Percentiles rank a stretch among this genome's conserved stretches.
These are phyloP conservation scores for Lithosia quadra DNA, from an alignment of 2,888 invertebrate species.

Conservation along the genomic window DNA sequence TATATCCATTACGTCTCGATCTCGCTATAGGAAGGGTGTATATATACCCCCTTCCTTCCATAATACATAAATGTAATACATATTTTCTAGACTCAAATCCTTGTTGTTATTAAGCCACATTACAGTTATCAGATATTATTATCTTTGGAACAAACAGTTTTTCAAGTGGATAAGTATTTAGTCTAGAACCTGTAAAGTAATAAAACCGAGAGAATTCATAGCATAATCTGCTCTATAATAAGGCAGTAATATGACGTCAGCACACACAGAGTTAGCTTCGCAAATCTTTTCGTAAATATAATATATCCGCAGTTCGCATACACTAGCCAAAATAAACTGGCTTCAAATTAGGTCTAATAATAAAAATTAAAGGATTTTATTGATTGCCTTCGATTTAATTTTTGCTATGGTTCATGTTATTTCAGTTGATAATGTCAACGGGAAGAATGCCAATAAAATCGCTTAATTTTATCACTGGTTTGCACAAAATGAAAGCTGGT, in stretches of 20 bases:
- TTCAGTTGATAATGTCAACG: conserved; percentile 61
- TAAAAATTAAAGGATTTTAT: conserved; percentile 26
- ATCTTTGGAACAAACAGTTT: conserved; percentile 10
- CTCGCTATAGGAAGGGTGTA: no score
- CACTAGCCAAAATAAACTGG: conserved; percentile 26
- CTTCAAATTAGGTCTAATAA: conserved; percentile 11
- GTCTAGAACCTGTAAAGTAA: conserved; percentile 18
- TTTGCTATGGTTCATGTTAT: conserved; percentile 49
- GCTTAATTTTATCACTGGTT: conserved; percentile 78
- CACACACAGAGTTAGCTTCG: conserved; percentile 33
- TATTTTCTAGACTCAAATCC: not conserved
- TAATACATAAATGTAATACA: not conserved
- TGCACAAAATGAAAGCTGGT: conserved; percentile 71
- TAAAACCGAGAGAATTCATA: conserved; percentile 26
- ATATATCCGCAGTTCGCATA: conserved; percentile 21
- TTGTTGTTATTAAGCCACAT: not conserved
- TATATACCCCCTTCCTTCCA: no score
- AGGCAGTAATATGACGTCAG: conserved; percentile 30
- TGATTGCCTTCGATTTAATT: conserved; percentile 35
- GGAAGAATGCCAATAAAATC: conserved; percentile 81
- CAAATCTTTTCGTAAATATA: conserved; percentile 22
- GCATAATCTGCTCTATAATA: conserved; percentile 32
- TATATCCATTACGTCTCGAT: no score
- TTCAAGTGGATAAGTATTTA: conserved; percentile 6
- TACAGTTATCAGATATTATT: no score